Evolutionary conservation across 1,140 invertebrate genomes (phyloP), one percentile per base, ranked within the genome.

Genomic region (Oscheius sp.): DNA sequence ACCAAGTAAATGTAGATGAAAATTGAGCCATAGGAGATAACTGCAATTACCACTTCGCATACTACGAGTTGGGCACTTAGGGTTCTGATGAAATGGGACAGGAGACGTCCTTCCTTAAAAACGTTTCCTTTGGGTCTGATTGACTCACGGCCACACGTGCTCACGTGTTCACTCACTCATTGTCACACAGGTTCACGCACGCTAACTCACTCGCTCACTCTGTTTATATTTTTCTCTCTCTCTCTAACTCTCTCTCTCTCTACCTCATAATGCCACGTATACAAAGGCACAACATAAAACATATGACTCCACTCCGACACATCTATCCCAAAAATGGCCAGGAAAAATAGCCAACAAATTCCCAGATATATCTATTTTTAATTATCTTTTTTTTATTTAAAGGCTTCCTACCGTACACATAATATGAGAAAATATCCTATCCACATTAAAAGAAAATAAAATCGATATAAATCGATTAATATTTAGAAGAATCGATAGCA

Each of bases 191-290:
- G 10, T 63, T 36, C 10, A 3, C 23, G n/a, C n/a, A n/a, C n/a
- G n/a, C n/a, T n/a, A n/a, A n/a, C n/a, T n/a, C n/a, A 29, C 38
- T 46, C 38, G 34, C 62, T 45, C n/a, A n/a, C n/a, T n/a, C n/a
- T n/a, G n/a, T n/a, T n/a, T n/a, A n/a, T n/a, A n/a, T n/a, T n/a
- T n/a, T n/a, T n/a, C n/a, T n/a, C n/a, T n/a, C n/a, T n/a, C n/a
- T n/a, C n/a, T n/a, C n/a, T n/a, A n/a, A n/a, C n/a, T n/a, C n/a
- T n/a, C n/a, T n/a, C 55, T 67, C 23, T 28, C 49, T 49, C 49
- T 49, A 67, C 65, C 32, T 32, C 67, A 42, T 68, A 68, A 23
- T 68, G 67, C 67, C 67, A 68, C 23, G 67, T 68, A 31, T 68
- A 68, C 1, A 55, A 26, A 15, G 67, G 67, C 15, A 68, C 23